These are phyloP conservation scores for Drosophila sulfurigaster DNA, from an alignment of 1,140 invertebrate genomes.

Conservation along the genomic window DNA sequence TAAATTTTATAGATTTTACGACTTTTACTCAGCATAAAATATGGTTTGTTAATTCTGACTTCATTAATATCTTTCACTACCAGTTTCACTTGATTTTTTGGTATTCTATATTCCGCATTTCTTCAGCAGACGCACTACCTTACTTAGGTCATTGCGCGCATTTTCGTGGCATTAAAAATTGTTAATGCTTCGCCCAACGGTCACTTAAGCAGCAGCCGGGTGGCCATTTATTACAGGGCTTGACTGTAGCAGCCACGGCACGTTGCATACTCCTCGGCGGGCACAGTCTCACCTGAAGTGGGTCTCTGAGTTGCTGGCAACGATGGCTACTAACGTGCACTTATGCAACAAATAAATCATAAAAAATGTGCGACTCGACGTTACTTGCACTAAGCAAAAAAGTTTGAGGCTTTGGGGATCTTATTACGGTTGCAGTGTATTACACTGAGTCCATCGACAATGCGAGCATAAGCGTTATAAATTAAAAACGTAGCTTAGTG, in stretches of 20 bases:
- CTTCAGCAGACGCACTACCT: slow-evolving; percentile 41
- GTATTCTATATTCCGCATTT: slow-evolving; percentile 29
- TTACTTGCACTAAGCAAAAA: slow-evolving; percentile 15
- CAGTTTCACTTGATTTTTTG: neutral
- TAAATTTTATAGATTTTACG: neutral
- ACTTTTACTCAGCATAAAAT: neutral
- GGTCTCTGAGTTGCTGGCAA: slow-evolving; percentile 33
- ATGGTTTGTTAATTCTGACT: too few relatives aligned
- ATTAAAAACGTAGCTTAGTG: too few relatives aligned
- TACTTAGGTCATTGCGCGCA: slow-evolving; percentile 44
- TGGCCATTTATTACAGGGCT: slow-evolving; percentile 50
- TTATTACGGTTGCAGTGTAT: slow-evolving; percentile 5
- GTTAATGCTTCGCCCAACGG: slow-evolving; percentile 52
- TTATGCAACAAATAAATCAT: slow-evolving; percentile 74
- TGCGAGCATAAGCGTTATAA: neutral
- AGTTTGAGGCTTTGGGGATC: neutral
- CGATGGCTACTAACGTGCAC: slow-evolving; percentile 43
- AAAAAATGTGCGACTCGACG: slow-evolving; percentile 25
- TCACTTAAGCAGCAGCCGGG: slow-evolving; percentile 9
- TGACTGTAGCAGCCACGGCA: slow-evolving; percentile 20
- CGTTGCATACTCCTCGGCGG: slow-evolving; percentile 53
- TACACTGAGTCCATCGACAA: neutral
- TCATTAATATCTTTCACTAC: neutral
- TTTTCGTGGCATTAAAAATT: slow-evolving; percentile 53
- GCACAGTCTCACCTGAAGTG: slow-evolving; percentile 46